Evolutionary conservation across 2,888 invertebrate species (phyloP).

Genomic region (Achlya flavicornis): DNA sequence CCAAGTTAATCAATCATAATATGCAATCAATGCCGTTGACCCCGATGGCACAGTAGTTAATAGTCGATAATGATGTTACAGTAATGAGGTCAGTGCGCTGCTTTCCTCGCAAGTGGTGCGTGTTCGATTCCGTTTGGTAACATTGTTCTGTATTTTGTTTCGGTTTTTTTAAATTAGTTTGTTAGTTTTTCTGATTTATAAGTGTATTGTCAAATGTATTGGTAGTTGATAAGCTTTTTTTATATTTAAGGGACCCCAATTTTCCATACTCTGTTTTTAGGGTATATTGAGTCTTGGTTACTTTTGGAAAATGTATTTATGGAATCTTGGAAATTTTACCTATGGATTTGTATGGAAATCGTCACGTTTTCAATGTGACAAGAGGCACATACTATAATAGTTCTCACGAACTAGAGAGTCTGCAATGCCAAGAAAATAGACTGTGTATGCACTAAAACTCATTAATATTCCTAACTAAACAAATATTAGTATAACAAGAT

Average conservation of each 20-base stretch:
- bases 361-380: too few relatives aligned
- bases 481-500: background rate
- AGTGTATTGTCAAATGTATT: background rate
- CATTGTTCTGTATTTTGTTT: slow-evolving; percentile 3
- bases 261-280: too few relatives aligned
- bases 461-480: background rate
- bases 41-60: slow-evolving; percentile 24
- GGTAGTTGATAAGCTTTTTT: background rate
- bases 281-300: too few relatives aligned
- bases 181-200: slow-evolving; percentile 3
- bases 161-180: slow-evolving; percentile 5
- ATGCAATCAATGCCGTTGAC: slow-evolving; percentile 22
- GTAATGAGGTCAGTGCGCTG: slow-evolving; percentile 31
- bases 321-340: too few relatives aligned
- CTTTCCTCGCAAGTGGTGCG: slow-evolving; percentile 42
- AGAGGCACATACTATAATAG: too few relatives aligned
- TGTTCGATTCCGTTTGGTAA: slow-evolving; percentile 34
- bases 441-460: background rate
- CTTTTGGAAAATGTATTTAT: too few relatives aligned
- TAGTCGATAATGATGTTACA: slow-evolving; percentile 17
- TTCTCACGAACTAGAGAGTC: too few relatives aligned
- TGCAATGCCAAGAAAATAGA: background rate
- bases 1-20: background rate
- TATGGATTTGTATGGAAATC: too few relatives aligned
- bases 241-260: too few relatives aligned